Evolutionary conservation across 2,113 vertebrate species (phyloP).

Genomic region (Coturnix japonica): DNA sequence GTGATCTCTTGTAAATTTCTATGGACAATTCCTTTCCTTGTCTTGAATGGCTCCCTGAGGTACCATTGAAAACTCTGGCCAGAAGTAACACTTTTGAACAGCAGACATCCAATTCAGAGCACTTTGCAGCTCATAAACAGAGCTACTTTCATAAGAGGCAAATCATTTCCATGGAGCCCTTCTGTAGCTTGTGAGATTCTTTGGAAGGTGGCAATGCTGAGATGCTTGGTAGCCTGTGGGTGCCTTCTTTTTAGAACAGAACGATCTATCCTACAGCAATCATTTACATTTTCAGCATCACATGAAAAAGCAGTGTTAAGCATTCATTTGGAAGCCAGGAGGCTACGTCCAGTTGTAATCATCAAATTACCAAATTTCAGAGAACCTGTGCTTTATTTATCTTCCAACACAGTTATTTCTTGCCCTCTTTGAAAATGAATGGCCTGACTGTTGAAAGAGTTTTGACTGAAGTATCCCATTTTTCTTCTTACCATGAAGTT

Average conservation of each 20-base stretch:
- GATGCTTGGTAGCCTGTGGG: background rate
- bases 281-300: background rate
- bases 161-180: background rate
- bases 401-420: background rate
- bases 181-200: background rate
- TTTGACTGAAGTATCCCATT: background rate
- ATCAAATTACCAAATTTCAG: background rate
- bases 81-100: slow-evolving; percentile 57
- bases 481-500: background rate
- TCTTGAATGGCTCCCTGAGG: background rate
- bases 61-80: background rate
- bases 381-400: background rate
- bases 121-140: slow-evolving; percentile 55
- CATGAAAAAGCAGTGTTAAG: background rate
- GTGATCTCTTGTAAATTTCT: slow-evolving; percentile 22
- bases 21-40: slow-evolving; percentile 17
- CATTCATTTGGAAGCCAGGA: background rate
- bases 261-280: background rate
- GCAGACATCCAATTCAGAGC: slow-evolving; percentile 41
- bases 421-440: background rate
- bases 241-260: background rate
- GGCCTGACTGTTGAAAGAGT: background rate
- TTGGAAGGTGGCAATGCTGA: background rate
- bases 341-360: background rate
- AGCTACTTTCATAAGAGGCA: background rate